phyloP scores from a whole-genome alignment of 2,888 invertebrate species.

The Pasiphila rectangulata region DNA sequence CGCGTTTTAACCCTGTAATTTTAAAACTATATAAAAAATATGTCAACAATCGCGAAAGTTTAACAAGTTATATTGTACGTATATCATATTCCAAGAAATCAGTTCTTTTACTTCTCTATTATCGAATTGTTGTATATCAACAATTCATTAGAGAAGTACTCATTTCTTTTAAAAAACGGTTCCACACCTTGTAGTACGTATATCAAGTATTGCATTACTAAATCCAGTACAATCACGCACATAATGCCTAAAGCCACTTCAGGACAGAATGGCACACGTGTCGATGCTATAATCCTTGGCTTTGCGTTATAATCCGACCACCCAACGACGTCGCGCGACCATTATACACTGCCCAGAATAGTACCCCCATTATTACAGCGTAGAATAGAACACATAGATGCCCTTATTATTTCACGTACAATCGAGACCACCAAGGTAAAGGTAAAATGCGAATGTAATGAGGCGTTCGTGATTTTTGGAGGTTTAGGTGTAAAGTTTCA shows the following conservation, averaged over 20 bases:
- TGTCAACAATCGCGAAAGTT: too few relatives aligned
- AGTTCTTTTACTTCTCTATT: too few relatives aligned
- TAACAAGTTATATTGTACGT: too few relatives aligned
- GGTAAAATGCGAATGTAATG: slow-evolving; percentile 68
- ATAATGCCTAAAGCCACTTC: slow-evolving; percentile 67
- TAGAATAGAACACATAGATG: slow-evolving; percentile 67
- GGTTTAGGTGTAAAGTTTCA: slow-evolving; percentile 51
- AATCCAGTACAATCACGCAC: slow-evolving; percentile 53
- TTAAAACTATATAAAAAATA: too few relatives aligned
- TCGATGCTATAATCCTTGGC: slow-evolving; percentile 74
- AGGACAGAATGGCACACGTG: slow-evolving; percentile 69
- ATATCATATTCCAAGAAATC: too few relatives aligned
- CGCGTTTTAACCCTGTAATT: too few relatives aligned
- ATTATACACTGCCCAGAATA: slow-evolving; percentile 65
- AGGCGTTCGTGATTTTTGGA: slow-evolving; percentile 73
- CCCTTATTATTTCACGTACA: slow-evolving; percentile 74
- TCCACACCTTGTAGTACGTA: not conserved
- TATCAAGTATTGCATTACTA: slow-evolving; percentile 34
- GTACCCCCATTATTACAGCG: slow-evolving; percentile 66
- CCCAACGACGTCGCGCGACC: slow-evolving; percentile 61
- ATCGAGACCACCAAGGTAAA: slow-evolving; percentile 71
- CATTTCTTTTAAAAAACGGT: not conserved
- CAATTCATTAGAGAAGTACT: too few relatives aligned
- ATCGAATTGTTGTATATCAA: too few relatives aligned
- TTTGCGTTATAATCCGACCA: slow-evolving; percentile 75